phyloP scores from a whole-genome alignment of 2,888 invertebrate species.

The Byasa hedistus region DNA sequence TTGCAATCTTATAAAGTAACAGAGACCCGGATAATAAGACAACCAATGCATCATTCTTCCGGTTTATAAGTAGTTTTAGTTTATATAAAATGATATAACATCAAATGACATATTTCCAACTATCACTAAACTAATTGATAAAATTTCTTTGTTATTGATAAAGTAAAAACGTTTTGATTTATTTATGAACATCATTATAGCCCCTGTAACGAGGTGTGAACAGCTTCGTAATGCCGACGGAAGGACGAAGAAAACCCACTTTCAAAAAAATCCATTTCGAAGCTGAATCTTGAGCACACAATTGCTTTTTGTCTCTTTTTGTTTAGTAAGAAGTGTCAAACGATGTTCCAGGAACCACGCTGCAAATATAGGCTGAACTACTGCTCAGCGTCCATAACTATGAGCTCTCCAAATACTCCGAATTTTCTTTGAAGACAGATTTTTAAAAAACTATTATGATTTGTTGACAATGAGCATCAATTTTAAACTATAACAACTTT shows the following conservation, averaged over 20 bases:
- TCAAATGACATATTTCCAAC: too few species aligned
- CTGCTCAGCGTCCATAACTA: slow-evolving; percentile 3
- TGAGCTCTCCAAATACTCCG: slow-evolving; percentile 3
- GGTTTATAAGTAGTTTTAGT: too few species aligned
- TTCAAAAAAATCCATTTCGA: slow-evolving; percentile 28
- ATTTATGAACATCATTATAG: slow-evolving; percentile 1
- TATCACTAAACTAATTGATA: too few species aligned
- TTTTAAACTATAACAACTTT: not conserved
- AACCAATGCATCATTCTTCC: too few species aligned
- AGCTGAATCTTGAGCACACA: slow-evolving; percentile 32
- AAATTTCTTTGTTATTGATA: too few species aligned
- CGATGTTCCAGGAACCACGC: slow-evolving; percentile 48
- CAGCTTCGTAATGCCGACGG: slow-evolving; percentile 21
- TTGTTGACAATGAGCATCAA: too few species aligned
- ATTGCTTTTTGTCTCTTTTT: slow-evolving; percentile 31
- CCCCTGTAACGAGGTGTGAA: slow-evolving; percentile 33
- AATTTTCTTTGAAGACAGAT: not conserved
- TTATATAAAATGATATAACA: too few species aligned
- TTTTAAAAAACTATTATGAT: not conserved
- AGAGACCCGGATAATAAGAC: too few species aligned
- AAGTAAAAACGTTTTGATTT: too few species aligned
- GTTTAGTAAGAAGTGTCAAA: slow-evolving; percentile 28
- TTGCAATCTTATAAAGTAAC: too few species aligned
- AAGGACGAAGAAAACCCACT: slow-evolving; percentile 27
- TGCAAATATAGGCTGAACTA: slow-evolving; percentile 44